These are phyloP conservation scores for Burhinus bistriatus DNA, from an alignment of 2,113 vertebrate species.

Conservation along the genomic window DNA sequence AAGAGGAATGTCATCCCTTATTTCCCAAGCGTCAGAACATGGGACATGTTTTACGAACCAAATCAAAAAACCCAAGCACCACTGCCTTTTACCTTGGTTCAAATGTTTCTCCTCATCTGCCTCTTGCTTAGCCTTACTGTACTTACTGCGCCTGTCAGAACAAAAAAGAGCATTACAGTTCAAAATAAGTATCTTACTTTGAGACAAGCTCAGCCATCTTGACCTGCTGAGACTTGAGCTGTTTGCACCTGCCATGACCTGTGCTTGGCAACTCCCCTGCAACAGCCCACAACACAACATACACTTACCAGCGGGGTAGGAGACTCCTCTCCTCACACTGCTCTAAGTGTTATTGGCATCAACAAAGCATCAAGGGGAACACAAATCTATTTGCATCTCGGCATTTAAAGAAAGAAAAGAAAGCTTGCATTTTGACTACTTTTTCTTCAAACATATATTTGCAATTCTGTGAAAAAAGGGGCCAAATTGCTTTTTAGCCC, in stretches of 20 bases:
- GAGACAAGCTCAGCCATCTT: neutral
- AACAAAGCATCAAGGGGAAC: neutral
- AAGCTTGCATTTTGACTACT: accelerated
- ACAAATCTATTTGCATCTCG: neutral
- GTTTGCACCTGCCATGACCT: neutral
- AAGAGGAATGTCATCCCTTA: neutral
- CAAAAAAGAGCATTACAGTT: constrained; percentile 28
- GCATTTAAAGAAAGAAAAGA: neutral
- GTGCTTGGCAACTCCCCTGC: neutral
- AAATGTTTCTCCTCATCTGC: constrained; percentile 95
- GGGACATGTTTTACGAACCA: neutral
- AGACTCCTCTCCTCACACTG: neutral
- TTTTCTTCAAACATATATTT: neutral
- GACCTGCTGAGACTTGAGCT: constrained; percentile 33
- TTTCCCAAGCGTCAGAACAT: neutral
- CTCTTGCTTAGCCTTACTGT: constrained; percentile 97
- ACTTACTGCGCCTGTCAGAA: constrained; percentile 88
- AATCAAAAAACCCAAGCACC: neutral
- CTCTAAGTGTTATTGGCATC: neutral
- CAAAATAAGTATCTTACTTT: neutral
- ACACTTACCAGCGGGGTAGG: neutral
- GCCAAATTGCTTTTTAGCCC: neutral
- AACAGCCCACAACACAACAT: neutral
- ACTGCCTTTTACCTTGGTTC: constrained; percentile 85
- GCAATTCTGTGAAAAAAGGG: neutral